Base-by-base conservation (phyloP, 92 coral and sea anemone genomes). In the Actinernus sp. region DNA sequence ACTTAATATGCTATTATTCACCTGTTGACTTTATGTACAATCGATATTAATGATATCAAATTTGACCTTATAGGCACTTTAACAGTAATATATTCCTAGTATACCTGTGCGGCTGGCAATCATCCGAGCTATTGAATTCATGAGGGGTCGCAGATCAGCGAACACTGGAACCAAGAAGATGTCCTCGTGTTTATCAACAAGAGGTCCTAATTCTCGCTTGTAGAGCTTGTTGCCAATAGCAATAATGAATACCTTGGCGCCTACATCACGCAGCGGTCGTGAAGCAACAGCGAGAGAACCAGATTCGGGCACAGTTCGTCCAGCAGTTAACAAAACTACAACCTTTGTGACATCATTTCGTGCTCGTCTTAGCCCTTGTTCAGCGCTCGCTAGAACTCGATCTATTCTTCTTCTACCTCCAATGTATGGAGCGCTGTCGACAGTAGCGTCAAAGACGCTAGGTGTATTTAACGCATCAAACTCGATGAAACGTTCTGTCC, bases 231-330 rank as follows among this genome's bases (percentile, higher is more conserved):
- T 43, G 5, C 93, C 96, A 20, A 89, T 81, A 43, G 83, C 75
- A 26, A 93, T 65, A 34, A 90, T 93, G 40, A 64, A 89, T 16
- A 68, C 65, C 23, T 64, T 73, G 24, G 59, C 74, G 5, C 98
- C 96, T 14, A 63, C 10, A 21, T 63, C 77, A 11, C 85, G 89
- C 26, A 90, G 66, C 82, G 12, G n/a, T 9, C 79, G 83, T 64
- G 69, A 68, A 16, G 79, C 61, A 4, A 81, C 82, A 14, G 58
- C 61, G 27, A 9, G 27, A 11, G 63, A 28, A 48, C 22, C 57
- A 27, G 68, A 21, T 10, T 55, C 22, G 31, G 78, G 87, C 26
- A 37, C 78, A 37, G 83, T 79, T n/a, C n/a, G n/a, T n/a, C n/a
- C n/a, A 8, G 84, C 79, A 25, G 91, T 68, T 34, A 89, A 51